Evolutionary conservation across 1,140 invertebrate species (phyloP).

Genomic region (Carposina sasakii): DNA sequence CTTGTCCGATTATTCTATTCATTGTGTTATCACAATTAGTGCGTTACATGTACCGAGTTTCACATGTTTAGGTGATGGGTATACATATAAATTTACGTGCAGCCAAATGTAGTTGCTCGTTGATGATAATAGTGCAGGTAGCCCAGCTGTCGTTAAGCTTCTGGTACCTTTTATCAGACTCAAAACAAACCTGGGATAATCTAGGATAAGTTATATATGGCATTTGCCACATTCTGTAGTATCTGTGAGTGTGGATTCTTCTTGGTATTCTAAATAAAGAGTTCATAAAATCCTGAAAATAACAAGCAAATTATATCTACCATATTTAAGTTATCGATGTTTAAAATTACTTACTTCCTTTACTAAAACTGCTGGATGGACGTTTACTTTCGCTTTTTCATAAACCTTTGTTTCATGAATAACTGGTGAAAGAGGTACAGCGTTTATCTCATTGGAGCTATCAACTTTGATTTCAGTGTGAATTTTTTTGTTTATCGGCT

Average conservation of each 20-base stretch:
- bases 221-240: conserved; percentile 12
- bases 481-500: conserved; percentile 30
- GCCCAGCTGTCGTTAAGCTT: conserved; percentile 31
- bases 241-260: conserved; percentile 12
- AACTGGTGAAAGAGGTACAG: conserved; percentile 18
- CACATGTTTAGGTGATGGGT: no score
- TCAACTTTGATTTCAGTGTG: conserved; percentile 42
- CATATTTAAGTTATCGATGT: conserved; percentile 7
- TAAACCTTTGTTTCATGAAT: conserved; percentile 17
- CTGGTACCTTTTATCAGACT: conserved; percentile 24
- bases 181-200: conserved; percentile 36
- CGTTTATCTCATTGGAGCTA: conserved; percentile 40
- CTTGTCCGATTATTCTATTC: no score
- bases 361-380: conserved; percentile 36
- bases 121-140: background rate
- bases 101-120: no score
- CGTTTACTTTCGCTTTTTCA: conserved; percentile 30
- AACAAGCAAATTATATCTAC: conserved; percentile 11
- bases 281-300: conserved; percentile 27
- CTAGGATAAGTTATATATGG: conserved; percentile 18
- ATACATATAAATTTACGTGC: no score
- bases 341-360: conserved; percentile 57
- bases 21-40: no score
- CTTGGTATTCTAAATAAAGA: conserved; percentile 28
- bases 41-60: no score